Base-by-base conservation (phyloP, 2,888 invertebrate genomes). In the Pocota personata region DNA sequence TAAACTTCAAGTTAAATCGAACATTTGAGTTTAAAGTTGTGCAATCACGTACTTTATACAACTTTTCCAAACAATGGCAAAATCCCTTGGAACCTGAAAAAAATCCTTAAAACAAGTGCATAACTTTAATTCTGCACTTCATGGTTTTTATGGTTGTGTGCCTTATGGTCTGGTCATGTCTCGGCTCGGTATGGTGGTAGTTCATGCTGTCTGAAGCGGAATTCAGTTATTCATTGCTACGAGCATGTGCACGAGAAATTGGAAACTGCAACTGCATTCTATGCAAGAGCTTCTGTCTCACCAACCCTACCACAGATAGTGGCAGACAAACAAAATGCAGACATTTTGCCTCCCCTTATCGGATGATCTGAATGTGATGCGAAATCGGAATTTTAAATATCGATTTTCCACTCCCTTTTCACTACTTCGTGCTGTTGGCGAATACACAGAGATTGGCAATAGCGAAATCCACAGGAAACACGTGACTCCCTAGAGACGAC, bases 141-240 rank as follows among this genome's bases (percentile, higher is more conserved):
- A 43, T 43, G 14, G 48, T 46, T 10, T 46, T 24, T 16, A 4
- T 48, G 14, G 16, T 37, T 35, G 12, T 60, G 12, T 46, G 12
- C 12, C n/a, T 40, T n/a, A 4, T 40, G 14, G 55, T 71, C 48
- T 66, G 35, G 43, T 32, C 24, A 66, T 58, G 58, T 32, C 7
- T 46, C 32, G 40, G 19, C 7, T 46, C 32, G 40, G 19, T 37
- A 60, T 43, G 30, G 52, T 40, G 10, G 40, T 71, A 55, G 50
- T 52, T 72, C 66, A 60, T 78, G 67, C 24, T 32, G 60, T 73
- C 67, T 69, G 78, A 69, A 83, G 73, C 60, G 73, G 78, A 78
- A 83, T 83, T 73, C 67, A 73, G 72, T 83, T 72, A 78, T 83
- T 73, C 83, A 83, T 73, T 57, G 57, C 69, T 35, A 57, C 52